Base-by-base conservation (phyloP, 2,888 invertebrate species). In the Diloba caeruleocephala region DNA sequence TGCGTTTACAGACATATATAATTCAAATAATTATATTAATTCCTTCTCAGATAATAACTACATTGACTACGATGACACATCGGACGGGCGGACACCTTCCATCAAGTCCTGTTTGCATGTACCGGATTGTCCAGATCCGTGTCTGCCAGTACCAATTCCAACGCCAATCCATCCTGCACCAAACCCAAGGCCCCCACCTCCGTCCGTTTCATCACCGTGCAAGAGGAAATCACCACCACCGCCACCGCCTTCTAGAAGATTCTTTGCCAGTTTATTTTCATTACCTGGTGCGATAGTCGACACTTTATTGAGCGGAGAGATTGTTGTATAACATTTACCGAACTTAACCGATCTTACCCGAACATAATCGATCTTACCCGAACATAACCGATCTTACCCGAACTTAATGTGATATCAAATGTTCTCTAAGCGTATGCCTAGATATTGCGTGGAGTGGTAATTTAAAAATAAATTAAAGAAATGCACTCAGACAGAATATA, bases 221-320 rank as follows among this genome's bases (percentile, higher is more conserved):
- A 23, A 3, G 28, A 33, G 25, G 10, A 1, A 9, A n/a, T 6
- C 3, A 2, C n/a, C 8, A 17, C 9, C n/a, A 34, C 38, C 1
- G 7, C 6, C 28, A 43, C 13, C 43, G 1, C 55, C 49, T 1
- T 10, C 37, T 1, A 33, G 43, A 4, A 56, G 45, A 7, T 43
- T 78, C 15, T 65, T 78, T 12, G 58, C 71, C 2, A 65, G 59
- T 1, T 31, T 78, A 0, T 70, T 66, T 14, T 61, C 72, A 0
- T 55, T 78, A 0, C 78, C 78, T 0, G 78, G 78, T 0, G 70
- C 66, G 0, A 10, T 78, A 0, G 69, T 73, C 0, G 78, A 78
- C 23, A 60, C 74, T 0, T 0, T 78, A 0, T 10, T 78, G 0
- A 61, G 64, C 7, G 77, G 77, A 3, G 71, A 77, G 34, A 44